Conservation (phyloP, 1,140 invertebrate genomes). For the Pseudomyrmex pallidus region DNA sequence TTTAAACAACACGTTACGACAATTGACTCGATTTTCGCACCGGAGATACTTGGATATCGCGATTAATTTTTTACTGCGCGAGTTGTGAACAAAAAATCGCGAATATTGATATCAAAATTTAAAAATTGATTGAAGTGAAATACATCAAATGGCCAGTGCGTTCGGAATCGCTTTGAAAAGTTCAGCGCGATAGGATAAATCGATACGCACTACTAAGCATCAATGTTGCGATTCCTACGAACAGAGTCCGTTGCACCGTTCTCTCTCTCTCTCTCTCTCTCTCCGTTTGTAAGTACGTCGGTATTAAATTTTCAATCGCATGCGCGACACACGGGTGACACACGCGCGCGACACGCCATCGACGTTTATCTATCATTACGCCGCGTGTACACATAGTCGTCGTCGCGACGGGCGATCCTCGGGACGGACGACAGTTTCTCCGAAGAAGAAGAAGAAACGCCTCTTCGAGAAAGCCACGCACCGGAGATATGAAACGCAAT, state of each 20-base stretch:
- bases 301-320: constrained; percentile 43
- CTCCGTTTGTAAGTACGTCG: not conserved
- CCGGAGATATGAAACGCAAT: not conserved
- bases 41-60: too few species aligned
- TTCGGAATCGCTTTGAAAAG: not conserved
- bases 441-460: constrained; percentile 2
- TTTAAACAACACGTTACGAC: too few species aligned
- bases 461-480: constrained; percentile 19
- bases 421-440: not conserved
- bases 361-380: constrained; percentile 23
- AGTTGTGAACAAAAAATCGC: too few species aligned
- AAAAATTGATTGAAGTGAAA: not conserved
- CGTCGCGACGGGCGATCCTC: constrained; percentile 5
- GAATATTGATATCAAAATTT: too few species aligned
- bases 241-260: not conserved
- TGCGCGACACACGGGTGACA: constrained; percentile 19
- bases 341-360: constrained; percentile 25
- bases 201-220: constrained; percentile 34
- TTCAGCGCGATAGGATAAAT: not conserved
- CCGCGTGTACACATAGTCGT: not conserved
- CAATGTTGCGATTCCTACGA: too few species aligned
- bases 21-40: too few species aligned
- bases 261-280: constrained; percentile 1
- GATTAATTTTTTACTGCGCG: too few species aligned
- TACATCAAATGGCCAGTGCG: not conserved